Base-by-base conservation (phyloP, 2,797 vertebrate genomes). In the Bovichtus diacanthus region DNA sequence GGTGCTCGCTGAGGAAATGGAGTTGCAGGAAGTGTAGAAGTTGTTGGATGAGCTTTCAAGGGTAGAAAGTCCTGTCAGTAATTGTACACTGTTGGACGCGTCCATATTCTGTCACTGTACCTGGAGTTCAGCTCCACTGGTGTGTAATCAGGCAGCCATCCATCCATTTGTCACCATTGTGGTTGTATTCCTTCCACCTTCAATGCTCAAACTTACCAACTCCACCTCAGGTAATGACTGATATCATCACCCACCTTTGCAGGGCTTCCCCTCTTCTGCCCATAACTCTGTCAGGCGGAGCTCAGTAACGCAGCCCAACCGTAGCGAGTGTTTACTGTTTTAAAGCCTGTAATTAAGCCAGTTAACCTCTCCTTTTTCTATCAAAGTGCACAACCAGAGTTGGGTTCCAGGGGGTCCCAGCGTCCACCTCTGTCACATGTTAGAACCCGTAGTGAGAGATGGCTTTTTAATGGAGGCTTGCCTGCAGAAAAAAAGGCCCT, bases 391-490 rank as follows among this genome's bases (percentile, higher is more conserved):
- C 16, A 49, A 63, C 41, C 72, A 70, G 69, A 71, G 80, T 81
- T 43, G 66, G 78, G 50, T 63, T 72, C 72, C 71, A 64, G 63
- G 74, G 86, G 82, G 81, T 87, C 83, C 71, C 51, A 38, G 74
- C 27, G 12, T 78, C 84, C 78, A 79, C 80, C 80, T 74, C 78
- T 78, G 85, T 91, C 87, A 84, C 63, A 2, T 2, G 34, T 73
- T 61, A 76, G 70, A 88, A 85, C 74, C 74, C 12, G 7, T 59
- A 23, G 86, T 92, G 90, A 94, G 76, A 83, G 58, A 93, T 93
- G 83, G 78, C 69, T 84, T 90, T 94, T 92, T 90, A 91, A 93
- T 93, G 81, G 75, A 81, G 74, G 82, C 83, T 80, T 78, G 74
- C 67, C 58, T 76, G 62, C 64, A 55, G 53, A 74, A 74, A 82